These are phyloP conservation scores for Amblyornis subalaris DNA, from an alignment of 2,113 vertebrate genomes.

Conservation along the genomic window DNA sequence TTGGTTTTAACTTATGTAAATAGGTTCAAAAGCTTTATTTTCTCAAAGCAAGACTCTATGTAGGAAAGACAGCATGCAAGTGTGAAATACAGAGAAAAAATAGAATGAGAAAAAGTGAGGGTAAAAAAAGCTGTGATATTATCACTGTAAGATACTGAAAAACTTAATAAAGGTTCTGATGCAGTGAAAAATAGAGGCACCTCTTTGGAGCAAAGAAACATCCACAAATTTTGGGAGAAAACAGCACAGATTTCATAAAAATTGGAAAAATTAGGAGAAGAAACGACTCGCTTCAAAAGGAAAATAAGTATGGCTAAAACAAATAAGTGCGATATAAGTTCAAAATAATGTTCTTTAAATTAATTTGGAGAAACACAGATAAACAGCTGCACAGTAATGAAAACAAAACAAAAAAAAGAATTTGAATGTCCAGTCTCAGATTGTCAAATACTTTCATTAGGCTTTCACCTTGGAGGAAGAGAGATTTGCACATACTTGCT, in stretches of 20 bases:
- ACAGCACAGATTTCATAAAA: neutral
- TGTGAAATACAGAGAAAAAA: neutral
- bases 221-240: accelerated
- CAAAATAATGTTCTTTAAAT: neutral
- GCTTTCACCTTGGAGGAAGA: neutral
- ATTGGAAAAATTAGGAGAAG: neutral
- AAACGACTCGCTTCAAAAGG: neutral
- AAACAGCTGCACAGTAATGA: neutral
- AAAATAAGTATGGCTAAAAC: neutral
- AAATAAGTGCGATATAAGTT: neutral
- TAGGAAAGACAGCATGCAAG: neutral
- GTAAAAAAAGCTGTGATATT: neutral
- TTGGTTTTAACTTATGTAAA: neutral
- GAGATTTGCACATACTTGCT: neutral
- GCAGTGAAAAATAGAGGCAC: neutral
- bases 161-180: neutral
- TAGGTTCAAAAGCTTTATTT: neutral
- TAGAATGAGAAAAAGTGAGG: neutral
- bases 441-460: neutral
- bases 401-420: neutral
- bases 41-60: neutral
- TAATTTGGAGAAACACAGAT: neutral
- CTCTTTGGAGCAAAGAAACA: neutral
- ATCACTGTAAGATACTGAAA: neutral
- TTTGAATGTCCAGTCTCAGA: neutral